These are phyloP conservation scores for Apostichopus leukothele DNA, from an alignment of 53 echinoderm and acorn worm species.

Conservation along the genomic window DNA sequence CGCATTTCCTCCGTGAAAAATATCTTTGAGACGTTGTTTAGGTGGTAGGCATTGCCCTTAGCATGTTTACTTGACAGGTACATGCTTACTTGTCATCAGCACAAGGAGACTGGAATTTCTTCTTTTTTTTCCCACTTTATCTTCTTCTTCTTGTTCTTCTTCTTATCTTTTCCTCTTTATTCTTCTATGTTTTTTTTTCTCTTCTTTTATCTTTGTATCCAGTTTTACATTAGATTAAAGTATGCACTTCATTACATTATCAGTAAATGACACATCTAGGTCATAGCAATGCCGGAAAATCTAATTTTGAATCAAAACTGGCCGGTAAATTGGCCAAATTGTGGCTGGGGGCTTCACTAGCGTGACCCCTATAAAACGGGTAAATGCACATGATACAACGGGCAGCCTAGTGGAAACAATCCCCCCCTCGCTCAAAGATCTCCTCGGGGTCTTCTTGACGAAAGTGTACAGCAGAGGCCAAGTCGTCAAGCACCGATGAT, in stretches of 20 bases:
- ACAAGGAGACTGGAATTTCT: neutral
- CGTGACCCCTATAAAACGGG: neutral
- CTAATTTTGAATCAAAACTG: conserved; percentile 37
- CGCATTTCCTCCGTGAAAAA: too few species aligned
- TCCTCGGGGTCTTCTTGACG: neutral
- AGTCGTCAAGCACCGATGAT: too few species aligned
- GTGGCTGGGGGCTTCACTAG: neutral
- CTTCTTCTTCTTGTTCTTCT: too few species aligned
- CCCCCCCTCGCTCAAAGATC: neutral
- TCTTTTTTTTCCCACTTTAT: too few species aligned
- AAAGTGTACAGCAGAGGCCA: neutral
- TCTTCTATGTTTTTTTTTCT: too few species aligned
- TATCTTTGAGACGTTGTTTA: too few species aligned
- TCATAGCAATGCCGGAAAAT: conserved; percentile 19
- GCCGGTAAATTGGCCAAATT: conserved; percentile 27
- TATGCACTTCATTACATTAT: neutral
- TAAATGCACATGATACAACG: neutral
- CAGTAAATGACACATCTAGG: conserved; percentile 26
- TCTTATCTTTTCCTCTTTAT: too few species aligned
- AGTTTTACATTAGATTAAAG: too few species aligned
- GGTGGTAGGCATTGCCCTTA: too few species aligned
- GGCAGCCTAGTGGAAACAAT: neutral
- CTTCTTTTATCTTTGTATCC: too few species aligned
- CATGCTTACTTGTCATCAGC: too few species aligned
- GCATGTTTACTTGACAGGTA: too few species aligned